Evolutionary conservation across 2,113 vertebrate genomes (phyloP), one percentile per base, ranked within the genome.

Genomic region (Pelmatolapia mariae): DNA sequence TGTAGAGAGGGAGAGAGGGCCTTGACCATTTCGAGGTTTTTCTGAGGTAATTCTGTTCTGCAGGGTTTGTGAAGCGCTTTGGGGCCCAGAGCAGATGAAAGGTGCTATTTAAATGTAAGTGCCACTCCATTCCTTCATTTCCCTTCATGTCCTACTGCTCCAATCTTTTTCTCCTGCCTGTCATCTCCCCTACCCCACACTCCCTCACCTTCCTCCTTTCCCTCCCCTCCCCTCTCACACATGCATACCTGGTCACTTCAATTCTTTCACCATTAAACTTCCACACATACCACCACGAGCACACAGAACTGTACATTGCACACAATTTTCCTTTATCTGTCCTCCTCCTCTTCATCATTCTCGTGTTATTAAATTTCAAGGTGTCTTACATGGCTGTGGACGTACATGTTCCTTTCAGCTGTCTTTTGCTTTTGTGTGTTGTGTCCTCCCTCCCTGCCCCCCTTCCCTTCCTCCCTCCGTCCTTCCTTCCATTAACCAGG

Each of bases 21-120:
- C 92, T 94, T 95, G 92, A 92, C 92, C 91, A 95, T 96, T 94
- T 94, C 57, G 95, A 96, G 95, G 95, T 95, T 96, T 95, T 97
- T 97, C 96, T 97, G 96, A 97, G 96, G 96, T 97, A 94, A 96
- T 97, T 97, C 95, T 97, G 96, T 97, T 97, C 97, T 97, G 96
- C 97, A 97, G 97, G 97, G 97, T 97, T 96, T 97, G 97, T 97
- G 96, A 97, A 96, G 96, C 97, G 95, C 96, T 97, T 97, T 97
- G 96, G 96, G 96, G 96, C 95, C 96, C 96, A 95, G 96, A 97
- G 96, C 96, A 97, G 96, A 97, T 97, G 96, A 97, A 97, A 96
- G 96, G 96, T 96, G 96, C 96, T 96, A 97, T 97, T 96, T 97
- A 97, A 97, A 97, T 97, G 96, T 97, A 97, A 97, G 96, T 97